These are phyloP conservation scores for Aplodontia rufa DNA, from an alignment of 2,113 vertebrate genomes.

Conservation along the genomic window DNA sequence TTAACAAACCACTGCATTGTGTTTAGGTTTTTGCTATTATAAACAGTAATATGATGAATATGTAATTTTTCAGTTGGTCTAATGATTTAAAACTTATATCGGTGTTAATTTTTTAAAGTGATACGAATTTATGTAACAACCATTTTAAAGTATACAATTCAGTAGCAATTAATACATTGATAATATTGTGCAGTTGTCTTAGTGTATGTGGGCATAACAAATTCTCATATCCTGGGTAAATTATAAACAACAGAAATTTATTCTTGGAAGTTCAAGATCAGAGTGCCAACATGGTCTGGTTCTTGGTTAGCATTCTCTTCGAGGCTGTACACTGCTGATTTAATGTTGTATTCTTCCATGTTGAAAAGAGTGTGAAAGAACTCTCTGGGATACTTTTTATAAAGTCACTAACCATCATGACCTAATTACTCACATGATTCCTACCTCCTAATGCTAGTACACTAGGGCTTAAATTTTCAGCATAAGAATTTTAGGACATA, in stretches of 20 bases:
- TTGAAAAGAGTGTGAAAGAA: not conserved
- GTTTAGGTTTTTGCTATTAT: not conserved
- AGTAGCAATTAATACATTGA: not conserved
- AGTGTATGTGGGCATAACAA: not conserved
- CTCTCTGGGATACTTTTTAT: not conserved
- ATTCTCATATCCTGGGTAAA: not conserved
- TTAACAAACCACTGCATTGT: not conserved
- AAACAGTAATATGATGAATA: not conserved
- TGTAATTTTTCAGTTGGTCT: not conserved
- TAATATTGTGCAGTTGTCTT: not conserved
- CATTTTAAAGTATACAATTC: slow-evolving; percentile 19
- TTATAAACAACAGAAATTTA: not conserved
- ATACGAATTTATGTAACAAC: not conserved
- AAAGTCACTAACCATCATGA: not conserved
- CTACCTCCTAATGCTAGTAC: not conserved
- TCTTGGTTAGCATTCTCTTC: not conserved
- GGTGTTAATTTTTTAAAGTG: not conserved
- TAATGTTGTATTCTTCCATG: not conserved
- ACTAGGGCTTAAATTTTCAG: not conserved
- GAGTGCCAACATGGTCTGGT: not conserved
- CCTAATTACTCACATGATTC: not conserved
- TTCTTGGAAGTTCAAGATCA: not conserved
- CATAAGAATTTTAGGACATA: not conserved
- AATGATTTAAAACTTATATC: slow-evolving; percentile 16
- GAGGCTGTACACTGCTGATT: not conserved